A percentile compares a stretch with the other conserved stretches of the same genome.
phyloP scores from a whole-genome alignment of 2,113 vertebrate genomes.

The Carlito syrichta region DNA sequence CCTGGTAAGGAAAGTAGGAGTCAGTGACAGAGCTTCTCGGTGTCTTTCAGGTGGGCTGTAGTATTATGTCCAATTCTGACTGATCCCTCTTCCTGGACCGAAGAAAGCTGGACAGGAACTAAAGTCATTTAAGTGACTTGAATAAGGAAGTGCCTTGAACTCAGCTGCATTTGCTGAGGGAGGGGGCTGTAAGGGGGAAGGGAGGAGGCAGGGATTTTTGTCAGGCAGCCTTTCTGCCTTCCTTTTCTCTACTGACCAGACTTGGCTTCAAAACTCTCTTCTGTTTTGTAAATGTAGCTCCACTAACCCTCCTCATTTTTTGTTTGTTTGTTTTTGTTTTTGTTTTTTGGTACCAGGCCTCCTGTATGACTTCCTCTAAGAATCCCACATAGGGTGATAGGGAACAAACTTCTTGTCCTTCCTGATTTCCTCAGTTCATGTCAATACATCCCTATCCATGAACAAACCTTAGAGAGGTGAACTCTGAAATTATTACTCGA shows the following conservation, averaged over 20 bases:
- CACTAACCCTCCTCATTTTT: background rate
- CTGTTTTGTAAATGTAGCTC: background rate
- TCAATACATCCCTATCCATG: too few relatives aligned
- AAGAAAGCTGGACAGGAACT: background rate
- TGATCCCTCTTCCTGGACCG: background rate
- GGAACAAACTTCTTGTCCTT: too few relatives aligned
- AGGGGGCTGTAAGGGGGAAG: background rate
- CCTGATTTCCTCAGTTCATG: too few relatives aligned
- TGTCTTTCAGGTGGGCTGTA: background rate
- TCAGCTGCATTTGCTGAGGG: background rate
- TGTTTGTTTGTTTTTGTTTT: too few relatives aligned
- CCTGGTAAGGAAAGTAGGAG: constrained; percentile 31
- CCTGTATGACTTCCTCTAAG: too few relatives aligned
- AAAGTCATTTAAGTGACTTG: background rate
- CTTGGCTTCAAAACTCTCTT: background rate
- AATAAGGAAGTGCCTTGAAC: background rate
- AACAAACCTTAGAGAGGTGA: too few relatives aligned
- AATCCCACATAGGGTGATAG: too few relatives aligned
- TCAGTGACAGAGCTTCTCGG: background rate
- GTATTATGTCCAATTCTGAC: background rate
- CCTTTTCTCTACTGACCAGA: background rate
- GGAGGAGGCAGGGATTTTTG: background rate
- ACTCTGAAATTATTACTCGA: too few relatives aligned
- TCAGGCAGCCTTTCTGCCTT: background rate
- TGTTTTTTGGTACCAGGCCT: too few relatives aligned